Evolutionary conservation across 2,888 invertebrate species (phyloP), one percentile per base, ranked within the genome.

Genomic region (Suillia variegata): DNA sequence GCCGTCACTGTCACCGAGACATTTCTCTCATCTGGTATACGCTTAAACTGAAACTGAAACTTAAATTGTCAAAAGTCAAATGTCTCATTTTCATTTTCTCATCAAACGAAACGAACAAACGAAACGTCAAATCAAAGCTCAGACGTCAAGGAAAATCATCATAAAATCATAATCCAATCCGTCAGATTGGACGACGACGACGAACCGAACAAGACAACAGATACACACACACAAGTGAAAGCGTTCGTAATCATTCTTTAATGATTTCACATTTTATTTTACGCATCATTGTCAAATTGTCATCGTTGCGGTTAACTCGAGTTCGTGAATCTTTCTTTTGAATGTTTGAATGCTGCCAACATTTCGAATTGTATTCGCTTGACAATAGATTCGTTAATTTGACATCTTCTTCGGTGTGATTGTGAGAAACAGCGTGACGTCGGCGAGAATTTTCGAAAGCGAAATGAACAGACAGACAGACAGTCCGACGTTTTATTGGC

Each of bases 191-290:
- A n/a, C n/a, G n/a, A n/a, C n/a, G n/a, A n/a, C n/a, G n/a, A n/a
- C n/a, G n/a, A n/a, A n/a, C n/a, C n/a, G n/a, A n/a, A n/a, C n/a
- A n/a, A n/a, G n/a, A n/a, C n/a, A n/a, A n/a, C n/a, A n/a, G n/a
- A n/a, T n/a, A n/a, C n/a, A n/a, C n/a, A n/a, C n/a, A 54, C 42
- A 45, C 42, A 50, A 54, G 59, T 59, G 59, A 59, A 59, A 59
- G 59, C 54, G 59, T 22, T 54, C 12, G 54, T 58, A 58, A 58
- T 54, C 54, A 49, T 42, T 58, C 45, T 58, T 58, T 58, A 53
- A 54, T 58, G 54, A 54, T 26, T 51, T 31, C 12, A 45, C 42
- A 15, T 18, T 45, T 17, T 47, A 8, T 6, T 50, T 24, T 4
- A 10, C 42, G 10, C 33, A 2, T 48, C 20, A 15, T 52, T 52